A percentile compares a stretch with the other conserved stretches of the same genome.
These are phyloP conservation scores for Clarias laeviceps DNA, from an alignment of 2,797 vertebrate genomes.

Conservation along the genomic window DNA sequence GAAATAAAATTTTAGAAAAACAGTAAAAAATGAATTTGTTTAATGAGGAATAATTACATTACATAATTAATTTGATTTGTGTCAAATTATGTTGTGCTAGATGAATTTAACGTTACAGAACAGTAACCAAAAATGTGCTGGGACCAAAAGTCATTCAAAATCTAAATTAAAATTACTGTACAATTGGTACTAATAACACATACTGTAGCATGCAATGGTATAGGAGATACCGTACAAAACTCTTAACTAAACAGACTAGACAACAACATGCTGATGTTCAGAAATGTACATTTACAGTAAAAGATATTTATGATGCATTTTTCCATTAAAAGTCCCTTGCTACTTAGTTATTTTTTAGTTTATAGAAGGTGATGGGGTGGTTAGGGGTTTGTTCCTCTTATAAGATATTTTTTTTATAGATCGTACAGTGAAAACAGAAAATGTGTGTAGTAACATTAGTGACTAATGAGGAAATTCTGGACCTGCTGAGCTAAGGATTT, in stretches of 20 bases:
- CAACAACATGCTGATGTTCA: background rate
- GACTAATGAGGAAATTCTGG: background rate
- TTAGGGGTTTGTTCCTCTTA: no score
- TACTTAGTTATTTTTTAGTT: background rate
- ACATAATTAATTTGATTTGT: background rate
- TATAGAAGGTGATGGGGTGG: background rate
- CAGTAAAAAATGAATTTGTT: background rate
- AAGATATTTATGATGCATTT: background rate
- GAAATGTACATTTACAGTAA: background rate
- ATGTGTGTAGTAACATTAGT: background rate
- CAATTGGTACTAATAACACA: background rate
- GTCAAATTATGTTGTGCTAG: background rate
- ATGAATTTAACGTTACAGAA: background rate
- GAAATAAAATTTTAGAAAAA: background rate
- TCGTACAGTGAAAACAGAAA: background rate
- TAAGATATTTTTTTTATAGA: background rate
- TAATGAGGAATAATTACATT: no score
- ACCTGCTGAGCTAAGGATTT: background rate
- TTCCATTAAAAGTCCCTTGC: background rate
- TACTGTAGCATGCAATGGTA: background rate
- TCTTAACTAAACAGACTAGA: background rate
- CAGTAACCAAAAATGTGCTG: background rate
- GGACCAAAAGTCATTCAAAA: background rate
- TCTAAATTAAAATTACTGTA: background rate
- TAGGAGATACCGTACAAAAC: background rate